Conservation (phyloP, 1,140 invertebrate genomes). For the Homalodisca vitripennis region DNA sequence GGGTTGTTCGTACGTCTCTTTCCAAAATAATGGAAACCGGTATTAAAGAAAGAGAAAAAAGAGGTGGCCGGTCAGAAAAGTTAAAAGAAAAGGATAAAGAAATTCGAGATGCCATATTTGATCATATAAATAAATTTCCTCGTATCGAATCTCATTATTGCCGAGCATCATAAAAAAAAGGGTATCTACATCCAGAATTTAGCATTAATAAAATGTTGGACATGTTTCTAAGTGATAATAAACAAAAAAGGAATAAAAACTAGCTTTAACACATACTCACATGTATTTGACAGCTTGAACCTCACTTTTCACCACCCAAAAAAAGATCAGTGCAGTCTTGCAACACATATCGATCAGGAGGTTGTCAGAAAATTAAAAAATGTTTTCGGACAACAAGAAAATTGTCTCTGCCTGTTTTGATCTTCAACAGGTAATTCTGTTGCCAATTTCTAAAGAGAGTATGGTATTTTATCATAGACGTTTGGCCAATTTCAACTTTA, state of each 20-base stretch:
- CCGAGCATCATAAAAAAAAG: constrained; percentile 5
- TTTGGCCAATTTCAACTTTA: constrained; percentile 21
- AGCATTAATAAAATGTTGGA: constrained; percentile 17
- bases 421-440: constrained; percentile 17
- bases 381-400: background rate
- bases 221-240: constrained; percentile 11
- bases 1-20: constrained; percentile 12
- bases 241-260: background rate
- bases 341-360: background rate
- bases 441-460: constrained; percentile 23
- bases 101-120: constrained; percentile 17
- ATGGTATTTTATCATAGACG: constrained; percentile 17
- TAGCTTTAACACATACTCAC: constrained; percentile 19
- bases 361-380: background rate
- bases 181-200: constrained; percentile 27
- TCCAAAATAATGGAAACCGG: constrained; percentile 22
- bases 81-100: constrained; percentile 16
- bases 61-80: constrained; percentile 16
- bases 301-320: too few species aligned
- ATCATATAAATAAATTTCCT: constrained; percentile 19
- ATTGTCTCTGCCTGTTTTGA: constrained; percentile 6
- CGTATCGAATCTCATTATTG: constrained; percentile 26
- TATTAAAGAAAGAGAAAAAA: constrained; percentile 20
- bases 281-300: constrained; percentile 17
- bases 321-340: constrained; percentile 28